Base-by-base conservation (phyloP, 2,797 vertebrate species). In the Pangasius djambal region DNA sequence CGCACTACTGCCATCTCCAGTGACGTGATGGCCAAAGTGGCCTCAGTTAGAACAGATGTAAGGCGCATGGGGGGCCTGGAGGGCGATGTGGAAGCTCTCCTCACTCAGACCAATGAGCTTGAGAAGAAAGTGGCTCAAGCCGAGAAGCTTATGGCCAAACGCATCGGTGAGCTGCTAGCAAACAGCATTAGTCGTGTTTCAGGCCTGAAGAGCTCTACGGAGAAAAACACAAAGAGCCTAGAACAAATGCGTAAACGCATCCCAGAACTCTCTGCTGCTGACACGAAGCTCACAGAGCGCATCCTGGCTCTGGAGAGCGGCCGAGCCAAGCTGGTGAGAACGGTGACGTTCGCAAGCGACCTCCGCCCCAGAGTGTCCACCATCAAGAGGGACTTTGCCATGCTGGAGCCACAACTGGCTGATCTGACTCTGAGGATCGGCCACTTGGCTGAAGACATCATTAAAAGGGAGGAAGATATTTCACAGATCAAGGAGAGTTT, bases 361-460 rank as follows among this genome's bases (percentile, higher is more conserved):
- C 96, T 99, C 31, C 98, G 97, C 92, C 98, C 98, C 18, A 99
- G 98, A 88, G 95, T 99, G 0, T 94, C 96, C n/a, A 93, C 95
- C 57, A 95, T 99, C 57, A 97, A 94, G 90, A 96, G 96, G 81
- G 97, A 99, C 93, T 97, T 98, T 6, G 94, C 94, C 15, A 93
- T 92, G 9, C 93, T 99, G 28, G 97, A 98, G 88, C 97, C 97
- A 0, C 94, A 96, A 92, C 87, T 99, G 93, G 95, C 94, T 15
- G 98, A 99, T 63, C 93, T 99, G 89, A 97, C 96, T 0, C 93
- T 97, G 65, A 95, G 98, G 89, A 97, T 99, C 65, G 98, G 98
- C 69, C 94, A 93, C 34, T 77, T 99, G 81, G 97, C 97, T 8
- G 96, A 96, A 87, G 97, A 99, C 28, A 84, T 99, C 1, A 90